Percentiles rank a stretch among this genome's conserved stretches.
Conservation (phyloP, 2,888 invertebrate genomes). For the Melanostoma scalare region DNA sequence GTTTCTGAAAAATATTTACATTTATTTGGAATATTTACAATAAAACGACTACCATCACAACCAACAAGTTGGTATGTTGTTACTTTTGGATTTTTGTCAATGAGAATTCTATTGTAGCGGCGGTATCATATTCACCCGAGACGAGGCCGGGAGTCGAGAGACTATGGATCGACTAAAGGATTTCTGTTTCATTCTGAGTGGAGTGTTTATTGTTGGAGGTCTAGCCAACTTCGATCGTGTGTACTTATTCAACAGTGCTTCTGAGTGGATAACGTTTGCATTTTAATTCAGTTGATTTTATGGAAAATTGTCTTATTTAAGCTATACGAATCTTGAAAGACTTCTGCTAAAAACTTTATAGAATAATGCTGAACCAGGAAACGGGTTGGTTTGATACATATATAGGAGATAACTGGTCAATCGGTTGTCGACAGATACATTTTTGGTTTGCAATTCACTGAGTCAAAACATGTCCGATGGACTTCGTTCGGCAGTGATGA, state of each 20-base stretch:
- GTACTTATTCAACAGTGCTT: constrained; percentile 95
- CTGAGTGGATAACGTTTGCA: constrained; percentile 82
- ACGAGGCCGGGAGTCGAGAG: constrained; percentile 57
- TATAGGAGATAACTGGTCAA: constrained; percentile 95
- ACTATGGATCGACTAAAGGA: constrained; percentile 78
- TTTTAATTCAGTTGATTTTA: constrained; percentile 1
- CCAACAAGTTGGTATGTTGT: constrained; percentile 6
- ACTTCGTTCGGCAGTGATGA: constrained; percentile 92
- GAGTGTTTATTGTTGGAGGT: constrained; percentile 93
- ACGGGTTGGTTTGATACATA: constrained; percentile 94
- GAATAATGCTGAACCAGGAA: constrained; percentile 92
- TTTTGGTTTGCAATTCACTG: constrained; percentile 94
- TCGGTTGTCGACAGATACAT: constrained; percentile 94
- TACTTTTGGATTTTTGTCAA: constrained; percentile 1
- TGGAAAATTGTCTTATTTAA: constrained; percentile 78
- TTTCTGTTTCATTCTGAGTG: constrained; percentile 88
- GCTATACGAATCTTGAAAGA: constrained; percentile 94
- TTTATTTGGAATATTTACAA: constrained; percentile 45
- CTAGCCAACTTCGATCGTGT: constrained; percentile 95
- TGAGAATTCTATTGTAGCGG: constrained; percentile 85
- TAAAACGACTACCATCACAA: constrained; percentile 36
- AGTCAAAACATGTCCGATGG: constrained; percentile 98
- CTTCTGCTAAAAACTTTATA: constrained; percentile 90
- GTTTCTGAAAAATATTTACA: no score
- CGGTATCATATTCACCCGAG: constrained; percentile 87